Evolutionary conservation across 2,888 invertebrate species (phyloP), one percentile per base, ranked within the genome.

Genomic region (Selenia dentaria): DNA sequence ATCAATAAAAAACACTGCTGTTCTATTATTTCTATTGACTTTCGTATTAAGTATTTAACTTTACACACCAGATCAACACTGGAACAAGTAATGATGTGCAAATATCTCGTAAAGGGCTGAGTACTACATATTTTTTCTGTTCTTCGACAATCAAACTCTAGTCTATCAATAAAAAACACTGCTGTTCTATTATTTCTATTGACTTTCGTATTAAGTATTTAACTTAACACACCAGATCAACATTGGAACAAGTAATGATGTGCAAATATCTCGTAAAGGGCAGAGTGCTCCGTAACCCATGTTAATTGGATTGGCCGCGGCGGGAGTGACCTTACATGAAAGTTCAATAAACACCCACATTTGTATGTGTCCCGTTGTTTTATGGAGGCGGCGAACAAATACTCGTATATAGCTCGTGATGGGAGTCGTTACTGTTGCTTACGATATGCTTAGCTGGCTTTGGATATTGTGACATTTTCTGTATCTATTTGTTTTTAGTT

Each of bases 301-400:
- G 40, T 24, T 41, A 50, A 44, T 50, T 50, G 35, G 24, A 40
- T 29, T 16, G 37, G 24, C 24, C 28, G 26, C 20, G 11, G 16
- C 16, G 16, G 3, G 11, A 25, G 33, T 27, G 44, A 44, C 43
- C 50, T 45, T 37, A 40, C 20, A 29, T 41, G 26, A 24, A 43
- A 29, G 38, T 22, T 29, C 39, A 49, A 32, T 43, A 39, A 39
- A 39, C 38, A 16, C 39, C 43, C 36, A 40, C 39, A 25, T 20
- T 10, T 16, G 10, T 25, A 25, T 25, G 25, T 10, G 14, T 40
- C 35, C 45, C 28, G 45, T 24, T 39, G 39, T 34, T 38, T 41
- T 41, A 41, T 27, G 35, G 33, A 33, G 16, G 26, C 44, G n/a
- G 26, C 26, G 20, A 32, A 31, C 32, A 32, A 44, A 36, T 37